Conservation (phyloP, 1,140 invertebrate genomes). For the Pogonus chalceus region DNA sequence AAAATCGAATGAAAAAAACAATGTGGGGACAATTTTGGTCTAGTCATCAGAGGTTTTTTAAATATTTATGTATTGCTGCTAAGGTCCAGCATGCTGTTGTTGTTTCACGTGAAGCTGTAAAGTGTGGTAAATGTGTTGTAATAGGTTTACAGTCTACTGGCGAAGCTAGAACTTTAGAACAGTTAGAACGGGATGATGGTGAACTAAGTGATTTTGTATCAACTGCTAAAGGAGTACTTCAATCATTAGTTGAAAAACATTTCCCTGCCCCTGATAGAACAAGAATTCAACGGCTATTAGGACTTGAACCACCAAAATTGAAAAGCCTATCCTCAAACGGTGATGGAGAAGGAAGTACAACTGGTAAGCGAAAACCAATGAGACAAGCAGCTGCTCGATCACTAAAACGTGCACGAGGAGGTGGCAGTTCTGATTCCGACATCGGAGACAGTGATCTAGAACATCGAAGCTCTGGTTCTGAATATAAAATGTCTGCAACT, state of each 20-base stretch:
- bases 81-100: slow-evolving; percentile 84
- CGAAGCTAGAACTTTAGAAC: slow-evolving; percentile 92
- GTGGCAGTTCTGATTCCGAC: slow-evolving; percentile 54
- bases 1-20: slow-evolving; percentile 82
- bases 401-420: slow-evolving; percentile 53
- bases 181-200: slow-evolving; percentile 91
- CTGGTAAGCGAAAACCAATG: slow-evolving; percentile 52
- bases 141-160: slow-evolving; percentile 98
- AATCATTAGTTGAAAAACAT: slow-evolving; percentile 92
- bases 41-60: slow-evolving; percentile 98
- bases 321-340: slow-evolving; percentile 34
- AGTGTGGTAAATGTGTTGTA: slow-evolving; percentile 96
- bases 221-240: slow-evolving; percentile 91
- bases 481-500: slow-evolving; percentile 47
- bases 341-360: slow-evolving; percentile 38
- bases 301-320: slow-evolving; percentile 46
- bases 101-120: slow-evolving; percentile 82
- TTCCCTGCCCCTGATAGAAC: slow-evolving; percentile 89
- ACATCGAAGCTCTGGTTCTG: slow-evolving; percentile 45
- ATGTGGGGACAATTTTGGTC: slow-evolving; percentile 99
- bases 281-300: slow-evolving; percentile 73
- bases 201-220: slow-evolving; percentile 98
- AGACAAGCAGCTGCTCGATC: slow-evolving; percentile 59
- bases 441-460: slow-evolving; percentile 40
- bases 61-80: slow-evolving; percentile 96